Base-by-base conservation (phyloP, 2,113 vertebrate species). In the Dascyllus trimaculatus region DNA sequence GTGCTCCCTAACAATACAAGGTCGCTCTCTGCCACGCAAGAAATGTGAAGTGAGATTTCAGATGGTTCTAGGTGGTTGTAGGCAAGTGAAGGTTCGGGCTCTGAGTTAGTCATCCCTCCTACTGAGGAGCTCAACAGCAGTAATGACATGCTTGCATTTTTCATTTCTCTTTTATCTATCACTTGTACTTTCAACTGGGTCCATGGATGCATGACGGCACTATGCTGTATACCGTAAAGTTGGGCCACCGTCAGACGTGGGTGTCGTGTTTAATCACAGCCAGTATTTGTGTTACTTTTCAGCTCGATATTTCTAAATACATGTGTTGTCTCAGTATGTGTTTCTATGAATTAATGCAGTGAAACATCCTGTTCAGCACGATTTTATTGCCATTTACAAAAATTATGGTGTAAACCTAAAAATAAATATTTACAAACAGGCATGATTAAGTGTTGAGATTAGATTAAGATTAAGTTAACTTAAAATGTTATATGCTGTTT, bases 191-290 rank as follows among this genome's bases (percentile, higher is more conserved):
- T 54, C 19, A 0, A 2, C 26, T n/a, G 48, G 40, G 46, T 25
- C 26, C 61, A 32, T 61, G n/a, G 24, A 21, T 51, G 19, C 45
- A 5, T 22, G 5, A 51, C 48, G 5, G 53, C 48, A 35, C 9
- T 75, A n/a, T 2, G 4, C 14, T 61, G 9, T 5, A 9, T 26
- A 9, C 46, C 3, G 40, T 21, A 57, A n/a, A 57, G 32, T 48
- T 60, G 53, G 48, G 25, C 65, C 26, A 15, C 11, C n/a, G 48
- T 72, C 53, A 52, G 15, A 43, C 35, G 68, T 61, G 26, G 60
- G 54, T 61, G 75, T 63, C 45, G 32, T 59, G 53, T 73, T 73
- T 67, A 25, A 73, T 61, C 69, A 65, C 60, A 43, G 22, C 43
- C 22, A 38, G 26, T 13, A 19, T 58, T 35, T 59, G 35, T 71